Evolutionary conservation across 2,888 invertebrate genomes (phyloP), one percentile per base, ranked within the genome.

Genomic region (Pseudococcus longispinus): DNA sequence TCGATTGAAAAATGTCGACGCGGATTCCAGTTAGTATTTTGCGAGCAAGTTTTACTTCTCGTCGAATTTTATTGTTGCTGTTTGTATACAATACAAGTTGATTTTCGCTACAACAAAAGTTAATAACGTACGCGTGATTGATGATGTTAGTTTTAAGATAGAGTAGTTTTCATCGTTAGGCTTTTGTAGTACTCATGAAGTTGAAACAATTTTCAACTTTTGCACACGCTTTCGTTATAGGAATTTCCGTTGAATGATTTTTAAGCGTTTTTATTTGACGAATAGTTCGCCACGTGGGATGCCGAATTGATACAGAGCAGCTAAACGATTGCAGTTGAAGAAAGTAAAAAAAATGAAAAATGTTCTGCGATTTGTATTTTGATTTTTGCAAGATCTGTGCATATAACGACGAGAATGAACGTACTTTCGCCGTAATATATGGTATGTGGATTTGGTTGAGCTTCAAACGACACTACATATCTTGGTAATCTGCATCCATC

Each of bases 371-470:
- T 51, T 65, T 65, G 2, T 26, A 65, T 65, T 65, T 29, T 29
- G 26, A 70, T 70, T 29, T 18, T 32, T 15, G 29, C 70, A 70
- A 18, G 18, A 70, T 29, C 9, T 23, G 20, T 23, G 23, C 11
- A 11, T n/a, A n/a, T 55, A n/a, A 51, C 18, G 18, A 60, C 23
- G 13, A 15, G 18, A 29, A 29, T 13, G 23, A 20, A 80, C 86
- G 74, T 92, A 93, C 93, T 93, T 92, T 93, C 93, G 90, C 93
- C 93, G 91, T 93, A 93, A 91, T 92, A 92, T 90, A 93, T 92
- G 90, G 92, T 92, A 91, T 92, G 92, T 90, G 92, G 92, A 91
- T 92, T 92, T 91, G 92, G 92, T 91, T 93, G 93, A 89, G 93
- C 92, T 90, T 91, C 91, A 91, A 93, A 93, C 88, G 92, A 92